phyloP scores from a whole-genome alignment of 2,888 invertebrate species.

The Caenorhabditis parvicauda region DNA sequence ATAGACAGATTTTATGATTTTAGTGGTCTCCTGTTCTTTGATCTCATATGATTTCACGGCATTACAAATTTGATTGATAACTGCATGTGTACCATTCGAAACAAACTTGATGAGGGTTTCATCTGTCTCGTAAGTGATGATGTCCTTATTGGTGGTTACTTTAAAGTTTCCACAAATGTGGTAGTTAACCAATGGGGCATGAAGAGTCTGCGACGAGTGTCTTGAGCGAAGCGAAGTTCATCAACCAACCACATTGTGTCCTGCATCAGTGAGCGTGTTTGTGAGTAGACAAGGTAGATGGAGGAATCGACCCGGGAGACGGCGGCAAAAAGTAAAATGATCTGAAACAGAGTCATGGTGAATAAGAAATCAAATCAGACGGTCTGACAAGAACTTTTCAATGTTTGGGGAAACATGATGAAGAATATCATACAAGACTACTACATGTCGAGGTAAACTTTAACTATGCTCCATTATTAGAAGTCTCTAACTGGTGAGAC shows the following conservation, averaged over 20 bases:
- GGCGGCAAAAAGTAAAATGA: not conserved
- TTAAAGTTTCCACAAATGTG: not conserved
- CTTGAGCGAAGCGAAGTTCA: not conserved
- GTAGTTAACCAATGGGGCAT: not conserved
- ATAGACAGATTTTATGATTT: too few species aligned
- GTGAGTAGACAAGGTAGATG: slow-evolving; percentile 32
- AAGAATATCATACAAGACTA: too few species aligned
- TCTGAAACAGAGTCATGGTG: slow-evolving; percentile 7
- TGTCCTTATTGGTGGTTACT: not conserved
- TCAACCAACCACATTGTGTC: slow-evolving; percentile 30
- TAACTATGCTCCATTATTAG: too few species aligned
- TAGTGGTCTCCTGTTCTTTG: too few species aligned
- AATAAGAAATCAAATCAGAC: too few species aligned
- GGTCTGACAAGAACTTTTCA: too few species aligned
- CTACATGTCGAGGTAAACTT: too few species aligned
- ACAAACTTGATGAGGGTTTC: not conserved
- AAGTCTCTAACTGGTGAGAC: too few species aligned
- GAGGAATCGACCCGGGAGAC: slow-evolving; percentile 4
- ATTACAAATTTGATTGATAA: too few species aligned
- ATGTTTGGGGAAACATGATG: too few species aligned
- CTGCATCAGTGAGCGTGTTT: slow-evolving; percentile 27
- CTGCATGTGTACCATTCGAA: too few species aligned
- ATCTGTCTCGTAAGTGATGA: not conserved
- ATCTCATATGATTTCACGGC: too few species aligned
- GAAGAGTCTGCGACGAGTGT: not conserved